Base-by-base conservation (phyloP, 2,113 vertebrate genomes). In the Pterocles orientalis region DNA sequence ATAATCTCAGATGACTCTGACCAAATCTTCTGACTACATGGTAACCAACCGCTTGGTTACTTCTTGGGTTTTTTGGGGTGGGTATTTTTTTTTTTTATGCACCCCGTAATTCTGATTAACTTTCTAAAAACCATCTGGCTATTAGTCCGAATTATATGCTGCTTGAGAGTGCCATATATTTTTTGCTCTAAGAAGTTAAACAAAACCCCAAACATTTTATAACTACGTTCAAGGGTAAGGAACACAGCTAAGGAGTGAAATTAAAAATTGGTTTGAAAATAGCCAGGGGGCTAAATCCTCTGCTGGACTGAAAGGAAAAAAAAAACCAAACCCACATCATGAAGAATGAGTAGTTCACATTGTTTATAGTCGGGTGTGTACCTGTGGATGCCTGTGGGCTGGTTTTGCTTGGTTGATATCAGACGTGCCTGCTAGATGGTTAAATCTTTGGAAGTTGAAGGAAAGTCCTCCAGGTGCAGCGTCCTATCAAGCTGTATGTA, bases 301-400 rank as follows among this genome's bases (percentile, higher is more conserved):
- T 43, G 33, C 53, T 58, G 78, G 54, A 29, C 20, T 19, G 14
- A 50, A 39, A 28, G 21, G 58, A 10, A 39, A 23, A 50, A 20
- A 5, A 36, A 36, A 36, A 36, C 36, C 7, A 36, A 36, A n/a
- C n/a, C 36, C 0, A 1, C 14, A 24, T 45, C 1, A 4, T 50
- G 54, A n/a, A 45, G 48, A 56, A 39, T 14, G 21, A 28, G 33
- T 10, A 6, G 16, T 34, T 41, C 10, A 4, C 0, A 0, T 19
- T 36, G 6, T 11, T 61, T 20, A 21, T 31, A 21, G 31, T 14
- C 23, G 14, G 11, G 26, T 10, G 3, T 7, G 39, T 17, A 47
- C 12, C 16, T 2, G 14, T 12, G 33, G 29, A 2, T 34, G 48
- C 47, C 3, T 1, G 5, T 10, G 48, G 48, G 61, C 47, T 62